Percentiles rank a stretch among this genome's conserved stretches.
phyloP scores from a whole-genome alignment of 1,140 invertebrate genomes.

The Aphis craccivora region DNA sequence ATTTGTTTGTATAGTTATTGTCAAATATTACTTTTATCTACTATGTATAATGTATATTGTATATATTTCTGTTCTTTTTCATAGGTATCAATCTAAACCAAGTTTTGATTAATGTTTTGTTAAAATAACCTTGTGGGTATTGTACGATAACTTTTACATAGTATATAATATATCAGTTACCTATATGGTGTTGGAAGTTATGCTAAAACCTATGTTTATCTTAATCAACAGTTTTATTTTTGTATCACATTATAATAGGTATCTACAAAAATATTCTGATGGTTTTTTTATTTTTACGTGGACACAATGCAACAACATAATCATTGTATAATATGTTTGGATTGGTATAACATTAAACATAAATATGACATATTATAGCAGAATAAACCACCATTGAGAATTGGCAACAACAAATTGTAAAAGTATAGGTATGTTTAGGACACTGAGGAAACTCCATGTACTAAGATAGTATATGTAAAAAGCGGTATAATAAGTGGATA shows the following conservation, averaged over 20 bases:
- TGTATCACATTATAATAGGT: not conserved
- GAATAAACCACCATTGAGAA: not conserved
- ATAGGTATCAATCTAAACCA: not conserved
- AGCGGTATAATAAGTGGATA: no score
- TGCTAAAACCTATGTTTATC: not conserved
- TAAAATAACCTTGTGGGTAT: not conserved
- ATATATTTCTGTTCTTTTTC: not conserved
- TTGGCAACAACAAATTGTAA: not conserved
- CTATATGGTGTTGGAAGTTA: not conserved
- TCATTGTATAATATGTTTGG: not conserved
- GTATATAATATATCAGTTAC: not conserved
- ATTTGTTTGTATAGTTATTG: not conserved
- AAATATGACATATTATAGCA: not conserved
- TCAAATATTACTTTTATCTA: not conserved
- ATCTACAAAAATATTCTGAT: not conserved
- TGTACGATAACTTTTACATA: not conserved
- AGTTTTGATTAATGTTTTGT: not conserved
- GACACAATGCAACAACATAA: not conserved
- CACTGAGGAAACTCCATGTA: not conserved
- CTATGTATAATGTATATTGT: not conserved
- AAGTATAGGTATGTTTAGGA: not conserved
- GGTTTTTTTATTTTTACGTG: not conserved
- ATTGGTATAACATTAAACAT: not conserved
- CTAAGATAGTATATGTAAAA: no score
- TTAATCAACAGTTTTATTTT: not conserved